Evolutionary conservation across 1,140 invertebrate genomes (phyloP), one percentile per base, ranked within the genome.

Genomic region (Apocrypta bakeri): DNA sequence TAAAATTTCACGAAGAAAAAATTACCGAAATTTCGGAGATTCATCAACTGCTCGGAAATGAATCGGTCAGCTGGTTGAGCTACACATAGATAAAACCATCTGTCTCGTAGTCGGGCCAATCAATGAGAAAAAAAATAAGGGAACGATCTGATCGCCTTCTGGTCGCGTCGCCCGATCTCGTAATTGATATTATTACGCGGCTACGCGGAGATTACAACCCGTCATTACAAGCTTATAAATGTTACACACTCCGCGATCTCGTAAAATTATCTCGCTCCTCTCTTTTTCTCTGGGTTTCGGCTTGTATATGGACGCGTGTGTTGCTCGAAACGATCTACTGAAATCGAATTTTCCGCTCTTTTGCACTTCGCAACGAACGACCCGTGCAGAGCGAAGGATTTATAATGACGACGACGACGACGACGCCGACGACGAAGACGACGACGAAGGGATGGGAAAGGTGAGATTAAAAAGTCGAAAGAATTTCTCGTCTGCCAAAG

Each of bases 121-220:
- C 17, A 56, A 56, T 21, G 48, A 6, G 21, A 56, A 48, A 48
- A 48, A 17, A n/a, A 7, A 42, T 40, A 40, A 11, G 21, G n/a
- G 29, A 37, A 48, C 37, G 24, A 56, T 56, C 48, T 21, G 48
- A 56, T n/a, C 48, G 3, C 48, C 17, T 56, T 37, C 33, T 37
- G 33, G 33, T 37, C 33, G 33, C 48, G 48, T n/a, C 48, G 21
- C 17, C 17, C 48, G 21, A n/a, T 56, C 17, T 6, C 68, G 73
- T 82, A 84, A 84, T 82, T 84, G 81, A 84, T 84, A 84, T 84
- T 83, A 84, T 84, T 79, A 84, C 63, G 42, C 24, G 27, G 33
- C 17, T 29, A 17, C 33, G n/a, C 42, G 42, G 69, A 40, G 40
- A 81, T 81, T 76, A 81, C 68, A 75, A 24, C 37, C 63, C 17